Evolutionary conservation across 2,888 invertebrate genomes (phyloP), one percentile per base, ranked within the genome.

Genomic region (Pseudeuparius sepicola): DNA sequence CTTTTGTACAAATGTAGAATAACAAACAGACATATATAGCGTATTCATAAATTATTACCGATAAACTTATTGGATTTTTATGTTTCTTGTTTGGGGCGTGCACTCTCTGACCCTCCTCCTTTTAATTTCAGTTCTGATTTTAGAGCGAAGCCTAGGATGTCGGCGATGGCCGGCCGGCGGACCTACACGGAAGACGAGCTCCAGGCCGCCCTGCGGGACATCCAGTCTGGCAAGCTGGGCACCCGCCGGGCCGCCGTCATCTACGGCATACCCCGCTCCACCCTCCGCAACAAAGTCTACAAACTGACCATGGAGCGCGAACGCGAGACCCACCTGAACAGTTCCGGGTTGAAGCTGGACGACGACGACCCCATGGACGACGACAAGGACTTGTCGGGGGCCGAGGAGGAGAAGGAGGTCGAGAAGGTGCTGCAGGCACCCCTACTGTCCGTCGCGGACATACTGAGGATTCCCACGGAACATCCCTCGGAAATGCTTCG

Each of bases 141-240:
- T 67, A 79, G 81, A 65, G 73, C 75, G 53, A 78, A 78, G 60
- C 74, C 78, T 54, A 70, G 75, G 56, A 70, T 73, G 65, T 66
- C 68, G 50, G 75, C 73, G 45, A 71, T 74, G 52, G 68, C 65
- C 42, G 72, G 76, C 36, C 72, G 89, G 46, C 74, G 86, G 46
- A 78, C 83, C 34, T 97, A 97, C 70, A 90, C 90, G n/a, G 92
- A 94, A 51, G 89, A 90, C 52, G 94, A 96, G 63, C 74, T 97
- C 24, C 84, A 86, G 55, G 82, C 83, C 20, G 96, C 96, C n/a
- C 75, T 97, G 38, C 74, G 85, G 40, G 96, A 94, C 64, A 92
- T 96, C 57, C 84, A 89, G 61, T 83, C 83, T 47, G 93, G 93
- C 11, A 84, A 88, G 55, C 69, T 96, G 49, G 94, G 93, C 45